A percentile compares a stretch with the other conserved stretches of the same genome.
These are phyloP conservation scores for Nomada ferruginata DNA, from an alignment of 2,888 invertebrate genomes.

Conservation along the genomic window DNA sequence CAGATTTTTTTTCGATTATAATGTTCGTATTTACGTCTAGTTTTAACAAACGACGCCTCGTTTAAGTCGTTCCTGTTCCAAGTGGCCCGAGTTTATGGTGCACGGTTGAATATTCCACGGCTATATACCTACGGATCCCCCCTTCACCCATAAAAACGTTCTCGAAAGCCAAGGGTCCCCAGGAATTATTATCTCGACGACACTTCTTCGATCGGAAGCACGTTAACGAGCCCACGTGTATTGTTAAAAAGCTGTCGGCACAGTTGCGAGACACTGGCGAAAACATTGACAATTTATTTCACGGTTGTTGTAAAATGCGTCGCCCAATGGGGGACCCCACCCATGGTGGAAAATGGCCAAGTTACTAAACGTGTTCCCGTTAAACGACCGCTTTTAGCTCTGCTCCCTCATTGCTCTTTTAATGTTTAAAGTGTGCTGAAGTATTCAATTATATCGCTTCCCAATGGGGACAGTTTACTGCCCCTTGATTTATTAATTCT, in stretches of 20 bases:
- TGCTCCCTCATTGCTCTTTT: no score
- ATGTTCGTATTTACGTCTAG: no score
- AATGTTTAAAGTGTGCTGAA: no score
- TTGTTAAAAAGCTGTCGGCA: neutral
- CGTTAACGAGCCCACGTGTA: slow-evolving; percentile 13
- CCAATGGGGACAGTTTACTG: no score
- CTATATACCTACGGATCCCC: no score
- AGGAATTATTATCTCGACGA: slow-evolving; percentile 32
- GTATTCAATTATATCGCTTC: no score
- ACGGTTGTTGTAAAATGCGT: neutral
- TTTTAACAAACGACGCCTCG: no score
- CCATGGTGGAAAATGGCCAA: neutral
- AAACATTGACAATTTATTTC: slow-evolving; percentile 3
- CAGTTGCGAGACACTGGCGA: neutral
- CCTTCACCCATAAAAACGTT: neutral
- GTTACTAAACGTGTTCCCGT: no score
- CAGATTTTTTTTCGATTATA: no score
- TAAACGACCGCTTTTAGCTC: no score
- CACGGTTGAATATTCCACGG: slow-evolving; percentile 20
- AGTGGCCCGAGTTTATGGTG: slow-evolving; percentile 9
- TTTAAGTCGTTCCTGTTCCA: no score
- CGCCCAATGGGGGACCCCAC: neutral
- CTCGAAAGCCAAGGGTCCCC: neutral
- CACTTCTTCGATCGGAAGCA: slow-evolving; percentile 17
- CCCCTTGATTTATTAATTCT: no score